These are phyloP conservation scores for Oxyruncus cristatus DNA, from an alignment of 2,113 vertebrate species.

Conservation along the genomic window DNA sequence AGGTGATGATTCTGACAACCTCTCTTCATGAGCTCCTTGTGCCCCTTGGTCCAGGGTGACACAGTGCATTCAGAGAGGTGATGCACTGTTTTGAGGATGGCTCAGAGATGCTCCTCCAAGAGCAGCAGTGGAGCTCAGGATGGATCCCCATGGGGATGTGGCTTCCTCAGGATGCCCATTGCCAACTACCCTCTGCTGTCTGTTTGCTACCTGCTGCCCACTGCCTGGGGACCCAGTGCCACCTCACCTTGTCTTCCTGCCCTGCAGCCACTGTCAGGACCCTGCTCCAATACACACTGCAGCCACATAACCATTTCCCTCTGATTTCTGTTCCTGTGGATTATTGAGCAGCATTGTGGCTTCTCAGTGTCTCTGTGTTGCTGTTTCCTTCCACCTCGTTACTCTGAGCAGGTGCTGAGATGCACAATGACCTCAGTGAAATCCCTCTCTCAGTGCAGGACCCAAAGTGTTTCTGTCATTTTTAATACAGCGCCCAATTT, in stretches of 20 bases:
- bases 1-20: neutral
- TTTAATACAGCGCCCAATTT: constrained; percentile 20
- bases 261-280: neutral
- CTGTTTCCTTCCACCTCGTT: neutral
- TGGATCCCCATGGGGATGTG: rapidly evolving
- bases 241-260: neutral
- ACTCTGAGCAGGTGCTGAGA: neutral
- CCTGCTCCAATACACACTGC: neutral
- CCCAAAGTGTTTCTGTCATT: constrained; percentile 2
- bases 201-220: neutral
- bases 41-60: neutral
- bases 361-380: neutral
- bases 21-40: neutral
- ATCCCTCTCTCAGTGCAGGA: neutral
- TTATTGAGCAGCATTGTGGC: neutral
- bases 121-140: neutral
- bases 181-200: neutral
- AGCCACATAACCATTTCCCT: no score
- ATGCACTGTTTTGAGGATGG: neutral
- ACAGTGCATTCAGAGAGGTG: neutral
- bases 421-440: neutral
- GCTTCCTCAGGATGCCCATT: neutral
- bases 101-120: neutral
- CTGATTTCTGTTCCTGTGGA: neutral
- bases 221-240: neutral